These are phyloP conservation scores for Anniella stebbinsi DNA, from an alignment of 2,797 vertebrate genomes.

Conservation along the genomic window DNA sequence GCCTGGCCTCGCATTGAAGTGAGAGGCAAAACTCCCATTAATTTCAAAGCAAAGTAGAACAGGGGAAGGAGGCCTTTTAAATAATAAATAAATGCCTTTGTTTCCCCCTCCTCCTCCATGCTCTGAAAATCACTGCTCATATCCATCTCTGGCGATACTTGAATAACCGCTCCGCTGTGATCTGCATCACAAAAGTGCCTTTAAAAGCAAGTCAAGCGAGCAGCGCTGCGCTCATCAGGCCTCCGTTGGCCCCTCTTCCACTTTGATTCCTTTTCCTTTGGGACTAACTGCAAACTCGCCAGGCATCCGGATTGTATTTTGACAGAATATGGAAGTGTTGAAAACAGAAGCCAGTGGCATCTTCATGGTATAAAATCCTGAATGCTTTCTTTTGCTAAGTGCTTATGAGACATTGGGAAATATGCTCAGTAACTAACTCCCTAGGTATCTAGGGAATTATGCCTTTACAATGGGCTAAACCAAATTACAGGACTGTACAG, in stretches of 20 bases:
- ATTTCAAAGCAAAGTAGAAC: conserved; percentile 15
- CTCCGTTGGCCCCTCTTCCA: background rate
- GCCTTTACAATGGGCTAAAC: background rate
- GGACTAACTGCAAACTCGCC: background rate
- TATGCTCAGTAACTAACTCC: background rate
- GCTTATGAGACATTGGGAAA: background rate
- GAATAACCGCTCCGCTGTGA: background rate
- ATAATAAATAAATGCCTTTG: background rate
- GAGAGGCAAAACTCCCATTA: background rate
- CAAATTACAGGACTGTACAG: background rate
- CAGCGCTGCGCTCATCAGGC: background rate
- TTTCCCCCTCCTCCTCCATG: background rate
- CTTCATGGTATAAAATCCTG: background rate
- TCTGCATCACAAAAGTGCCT: conserved; percentile 8
- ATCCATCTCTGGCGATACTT: background rate
- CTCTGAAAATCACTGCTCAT: background rate
- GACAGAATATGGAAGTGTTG: background rate
- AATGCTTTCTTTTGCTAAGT: background rate
- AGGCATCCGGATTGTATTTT: conserved; percentile 15
- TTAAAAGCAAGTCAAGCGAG: background rate
- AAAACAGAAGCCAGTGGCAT: background rate
- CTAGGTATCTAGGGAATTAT: background rate
- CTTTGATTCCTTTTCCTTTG: conserved; percentile 20
- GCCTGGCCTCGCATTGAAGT: background rate
- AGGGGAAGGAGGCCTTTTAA: background rate